These are phyloP conservation scores for Nannoperca australis DNA, from an alignment of 2,797 vertebrate species.

Conservation along the genomic window DNA sequence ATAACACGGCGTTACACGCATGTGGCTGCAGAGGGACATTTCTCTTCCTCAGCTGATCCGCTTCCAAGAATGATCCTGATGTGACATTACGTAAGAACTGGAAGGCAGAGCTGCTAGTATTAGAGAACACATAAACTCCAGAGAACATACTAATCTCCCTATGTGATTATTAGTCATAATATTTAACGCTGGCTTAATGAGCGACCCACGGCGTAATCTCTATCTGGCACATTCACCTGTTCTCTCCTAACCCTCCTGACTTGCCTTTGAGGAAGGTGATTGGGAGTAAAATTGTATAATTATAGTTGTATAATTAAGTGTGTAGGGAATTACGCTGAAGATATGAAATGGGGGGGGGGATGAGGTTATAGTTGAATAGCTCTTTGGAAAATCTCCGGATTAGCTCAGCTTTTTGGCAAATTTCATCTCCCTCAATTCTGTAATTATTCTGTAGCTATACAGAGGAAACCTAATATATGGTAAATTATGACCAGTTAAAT, in stretches of 20 bases:
- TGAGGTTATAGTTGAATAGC: constrained; percentile 48
- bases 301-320: constrained; percentile 42
- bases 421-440: constrained; percentile 45
- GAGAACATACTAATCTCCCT: constrained; percentile 80
- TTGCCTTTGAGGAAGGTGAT: constrained; percentile 59
- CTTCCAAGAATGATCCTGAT: constrained; percentile 80
- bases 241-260: constrained; percentile 52
- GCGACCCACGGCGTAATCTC: constrained; percentile 64
- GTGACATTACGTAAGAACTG: constrained; percentile 79
- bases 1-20: constrained; percentile 52
- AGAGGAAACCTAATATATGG: constrained; percentile 47
- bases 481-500: constrained; percentile 63
- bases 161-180: constrained; percentile 84
- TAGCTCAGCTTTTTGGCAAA: constrained; percentile 45
- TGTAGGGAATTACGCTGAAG: constrained; percentile 62
- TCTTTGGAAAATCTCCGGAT: constrained; percentile 60
- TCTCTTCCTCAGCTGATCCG: constrained; percentile 74
- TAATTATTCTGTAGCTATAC: constrained; percentile 45
- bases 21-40: constrained; percentile 54
- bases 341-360: constrained; percentile 43
- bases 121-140: constrained; percentile 71
- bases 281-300: constrained; percentile 61
- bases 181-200: constrained; percentile 81
- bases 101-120: constrained; percentile 70
- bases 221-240: constrained; percentile 74